Conservation (phyloP, 1,140 invertebrate species). For the Phymorhynchus buccinoides region DNA sequence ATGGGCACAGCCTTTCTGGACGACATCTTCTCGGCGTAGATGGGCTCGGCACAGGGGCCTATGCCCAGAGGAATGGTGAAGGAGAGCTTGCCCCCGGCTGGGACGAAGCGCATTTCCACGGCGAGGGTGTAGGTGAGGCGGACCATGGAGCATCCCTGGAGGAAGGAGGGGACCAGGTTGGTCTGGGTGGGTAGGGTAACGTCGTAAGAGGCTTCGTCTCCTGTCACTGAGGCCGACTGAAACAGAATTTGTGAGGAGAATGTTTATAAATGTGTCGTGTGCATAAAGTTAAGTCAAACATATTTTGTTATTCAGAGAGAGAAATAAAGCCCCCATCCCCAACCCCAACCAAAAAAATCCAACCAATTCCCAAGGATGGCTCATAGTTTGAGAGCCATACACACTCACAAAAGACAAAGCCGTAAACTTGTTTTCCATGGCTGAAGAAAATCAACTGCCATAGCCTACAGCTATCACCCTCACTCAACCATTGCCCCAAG, state of each 20-base stretch:
- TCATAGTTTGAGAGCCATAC: too few relatives aligned
- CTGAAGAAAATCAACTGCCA: too few relatives aligned
- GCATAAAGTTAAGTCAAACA: too few relatives aligned
- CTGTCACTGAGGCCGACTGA: background rate
- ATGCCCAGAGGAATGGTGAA: conserved; percentile 62
- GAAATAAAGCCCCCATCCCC: too few relatives aligned
- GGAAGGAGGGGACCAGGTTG: conserved; percentile 58
- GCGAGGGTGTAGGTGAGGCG: conserved; percentile 57
- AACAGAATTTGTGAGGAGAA: background rate
- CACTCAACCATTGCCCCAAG: too few relatives aligned
- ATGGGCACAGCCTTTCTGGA: conserved; percentile 57
- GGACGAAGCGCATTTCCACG: conserved; percentile 56
- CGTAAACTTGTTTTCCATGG: too few relatives aligned
- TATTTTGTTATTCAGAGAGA: too few relatives aligned
- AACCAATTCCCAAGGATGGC: too few relatives aligned
- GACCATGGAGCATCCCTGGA: conserved; percentile 53
- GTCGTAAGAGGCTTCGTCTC: conserved; percentile 49
- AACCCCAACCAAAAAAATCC: too few relatives aligned
- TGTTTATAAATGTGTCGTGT: too few relatives aligned
- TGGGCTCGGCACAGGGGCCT: conserved; percentile 56
- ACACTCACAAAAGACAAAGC: too few relatives aligned
- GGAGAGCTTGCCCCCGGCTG: conserved; percentile 57
- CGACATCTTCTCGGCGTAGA: conserved; percentile 50
- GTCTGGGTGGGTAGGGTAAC: conserved; percentile 55
- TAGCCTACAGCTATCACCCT: too few relatives aligned